Percentiles rank a stretch among this genome's conserved stretches.
Evolutionary conservation across 2,888 invertebrate genomes (phyloP).

Genomic region (Parascotia fuliginaria): DNA sequence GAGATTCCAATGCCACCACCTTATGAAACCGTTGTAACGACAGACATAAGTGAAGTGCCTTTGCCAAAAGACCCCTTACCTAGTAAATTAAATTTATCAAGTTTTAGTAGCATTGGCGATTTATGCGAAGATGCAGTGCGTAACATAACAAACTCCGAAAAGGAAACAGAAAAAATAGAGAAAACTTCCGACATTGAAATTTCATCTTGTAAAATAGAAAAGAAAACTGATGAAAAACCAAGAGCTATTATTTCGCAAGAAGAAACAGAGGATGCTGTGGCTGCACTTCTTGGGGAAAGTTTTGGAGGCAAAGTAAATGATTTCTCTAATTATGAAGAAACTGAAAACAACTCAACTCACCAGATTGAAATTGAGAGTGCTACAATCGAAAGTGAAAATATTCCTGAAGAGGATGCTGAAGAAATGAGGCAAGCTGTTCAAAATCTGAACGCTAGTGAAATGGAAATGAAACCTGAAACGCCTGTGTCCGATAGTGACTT

Average conservation of each 20-base stretch:
- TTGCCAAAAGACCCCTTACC: constrained; percentile 41
- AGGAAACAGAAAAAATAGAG: constrained; percentile 57
- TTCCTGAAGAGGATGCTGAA: constrained; percentile 91
- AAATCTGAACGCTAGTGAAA: constrained; percentile 89
- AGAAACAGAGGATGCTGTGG: constrained; percentile 96
- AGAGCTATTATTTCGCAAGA: constrained; percentile 95
- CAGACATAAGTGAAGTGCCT: constrained; percentile 81
- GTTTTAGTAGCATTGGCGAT: constrained; percentile 47
- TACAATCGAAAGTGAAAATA: constrained; percentile 80
- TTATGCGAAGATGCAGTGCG: constrained; percentile 93
- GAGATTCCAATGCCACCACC: constrained; percentile 78
- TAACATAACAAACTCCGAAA: constrained; percentile 88
- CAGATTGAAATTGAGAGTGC: constrained; percentile 78
- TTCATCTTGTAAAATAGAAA: constrained; percentile 73
- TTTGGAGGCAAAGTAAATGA: constrained; percentile 88
- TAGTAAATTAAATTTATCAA: constrained; percentile 31
- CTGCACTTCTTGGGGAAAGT: constrained; percentile 94
- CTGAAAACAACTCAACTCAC: constrained; percentile 68
- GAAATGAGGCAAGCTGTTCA: constrained; percentile 94
- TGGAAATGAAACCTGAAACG: constrained; percentile 93
- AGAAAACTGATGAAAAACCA: constrained; percentile 90
- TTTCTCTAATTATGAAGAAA: constrained; percentile 85
- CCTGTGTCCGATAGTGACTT: constrained; percentile 94
- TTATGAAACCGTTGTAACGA: constrained; percentile 66
- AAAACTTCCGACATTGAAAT: constrained; percentile 62